Evolutionary conservation across 2,888 invertebrate species (phyloP).

Genomic region (Tipula helvola): DNA sequence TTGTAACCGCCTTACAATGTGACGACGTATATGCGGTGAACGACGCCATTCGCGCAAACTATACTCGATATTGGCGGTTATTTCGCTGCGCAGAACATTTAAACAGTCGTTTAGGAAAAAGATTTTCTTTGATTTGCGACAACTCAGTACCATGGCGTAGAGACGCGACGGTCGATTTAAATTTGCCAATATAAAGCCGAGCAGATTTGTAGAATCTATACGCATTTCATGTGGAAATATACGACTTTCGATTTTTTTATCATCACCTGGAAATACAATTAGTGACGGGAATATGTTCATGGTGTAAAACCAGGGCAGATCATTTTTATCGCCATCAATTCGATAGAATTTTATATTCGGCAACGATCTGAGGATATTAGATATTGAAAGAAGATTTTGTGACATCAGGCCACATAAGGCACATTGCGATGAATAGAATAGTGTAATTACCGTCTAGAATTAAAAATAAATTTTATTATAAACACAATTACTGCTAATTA

Average conservation of each 20-base stretch:
- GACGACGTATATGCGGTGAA: constrained; percentile 11
- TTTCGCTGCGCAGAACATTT: constrained; percentile 13
- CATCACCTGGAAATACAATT: constrained; percentile 61
- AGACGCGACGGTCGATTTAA: constrained; percentile 41
- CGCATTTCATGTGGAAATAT: constrained; percentile 47
- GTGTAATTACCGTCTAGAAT: constrained; percentile 57
- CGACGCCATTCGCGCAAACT: constrained; percentile 15
- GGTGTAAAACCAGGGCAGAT: constrained; percentile 65
- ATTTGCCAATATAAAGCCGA: constrained; percentile 61
- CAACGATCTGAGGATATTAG: constrained; percentile 44
- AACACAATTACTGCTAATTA: not conserved
- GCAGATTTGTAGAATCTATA: constrained; percentile 33
- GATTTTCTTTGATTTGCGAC: constrained; percentile 31
- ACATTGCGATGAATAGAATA: constrained; percentile 69
- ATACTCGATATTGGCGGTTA: constrained; percentile 13
- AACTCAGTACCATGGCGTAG: constrained; percentile 42
- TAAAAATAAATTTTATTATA: constrained; percentile 8
- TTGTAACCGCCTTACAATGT: constrained; percentile 14
- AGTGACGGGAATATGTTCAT: constrained; percentile 68
- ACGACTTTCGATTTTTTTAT: constrained; percentile 56
- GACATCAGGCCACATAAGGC: constrained; percentile 59
- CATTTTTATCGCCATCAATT: constrained; percentile 72
- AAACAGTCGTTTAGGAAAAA: constrained; percentile 13
- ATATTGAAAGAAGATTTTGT: constrained; percentile 53
- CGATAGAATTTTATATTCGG: constrained; percentile 47